These are phyloP conservation scores for Florisuga fusca DNA, from an alignment of 2,797 vertebrate genomes.

Conservation along the genomic window DNA sequence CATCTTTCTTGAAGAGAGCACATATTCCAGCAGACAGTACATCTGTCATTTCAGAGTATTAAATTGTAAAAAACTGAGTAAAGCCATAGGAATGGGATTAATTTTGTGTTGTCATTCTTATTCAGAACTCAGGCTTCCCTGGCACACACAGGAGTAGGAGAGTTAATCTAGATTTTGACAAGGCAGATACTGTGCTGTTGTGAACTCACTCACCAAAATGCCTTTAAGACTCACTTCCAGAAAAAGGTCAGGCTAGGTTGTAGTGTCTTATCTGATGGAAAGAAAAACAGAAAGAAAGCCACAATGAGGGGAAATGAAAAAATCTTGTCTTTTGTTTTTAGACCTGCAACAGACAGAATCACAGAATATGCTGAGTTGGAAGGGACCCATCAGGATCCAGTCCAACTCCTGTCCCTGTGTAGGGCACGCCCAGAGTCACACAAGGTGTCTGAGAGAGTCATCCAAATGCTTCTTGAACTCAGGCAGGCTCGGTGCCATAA, in stretches of 20 bases:
- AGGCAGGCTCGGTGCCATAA: too few species aligned
- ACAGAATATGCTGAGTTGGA: too few species aligned
- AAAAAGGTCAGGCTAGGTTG: not conserved
- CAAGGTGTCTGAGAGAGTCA: too few species aligned
- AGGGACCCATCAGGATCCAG: too few species aligned
- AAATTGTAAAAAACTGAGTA: not conserved
- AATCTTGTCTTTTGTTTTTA: not conserved
- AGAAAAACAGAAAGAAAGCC: not conserved
- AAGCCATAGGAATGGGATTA: slow-evolving; percentile 14
- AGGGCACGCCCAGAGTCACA: too few species aligned
- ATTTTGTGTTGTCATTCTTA: slow-evolving; percentile 26
- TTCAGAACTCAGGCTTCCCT: not conserved
- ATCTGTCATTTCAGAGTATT: slow-evolving; percentile 20
- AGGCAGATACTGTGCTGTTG: not conserved
- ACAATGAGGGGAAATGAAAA: not conserved
- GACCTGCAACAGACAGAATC: not conserved
- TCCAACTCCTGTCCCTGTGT: too few species aligned
- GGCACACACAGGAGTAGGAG: not conserved
- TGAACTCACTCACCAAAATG: not conserved
- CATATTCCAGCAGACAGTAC: not conserved
- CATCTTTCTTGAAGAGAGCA: slow-evolving; percentile 12
- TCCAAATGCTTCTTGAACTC: too few species aligned
- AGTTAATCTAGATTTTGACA: not conserved
- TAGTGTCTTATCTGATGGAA: not conserved
- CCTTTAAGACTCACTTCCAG: not conserved